A percentile compares a stretch with the other conserved stretches of the same genome.
These are phyloP conservation scores for Ditula angustiorana DNA, from an alignment of 2,888 invertebrate genomes.

Conservation along the genomic window DNA sequence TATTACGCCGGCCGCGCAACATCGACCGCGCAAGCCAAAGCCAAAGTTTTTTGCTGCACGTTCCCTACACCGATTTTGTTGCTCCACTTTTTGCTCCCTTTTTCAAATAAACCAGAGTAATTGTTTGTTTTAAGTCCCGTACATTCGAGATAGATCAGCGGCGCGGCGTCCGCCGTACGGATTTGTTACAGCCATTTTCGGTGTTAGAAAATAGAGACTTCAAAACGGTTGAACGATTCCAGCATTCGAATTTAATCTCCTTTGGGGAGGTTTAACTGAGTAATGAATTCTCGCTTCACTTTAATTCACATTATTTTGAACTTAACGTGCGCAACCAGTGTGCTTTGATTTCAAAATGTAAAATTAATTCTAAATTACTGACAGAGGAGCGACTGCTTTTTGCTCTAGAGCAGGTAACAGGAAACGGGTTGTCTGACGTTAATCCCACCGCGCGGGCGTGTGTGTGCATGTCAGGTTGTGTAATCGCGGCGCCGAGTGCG, in stretches of 20 bases:
- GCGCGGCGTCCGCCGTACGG: constrained; percentile 60
- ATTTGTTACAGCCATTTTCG: constrained; percentile 79
- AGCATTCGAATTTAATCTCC: constrained; percentile 52
- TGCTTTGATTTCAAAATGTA: constrained; percentile 69
- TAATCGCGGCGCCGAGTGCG: constrained; percentile 68
- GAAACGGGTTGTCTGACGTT: constrained; percentile 82
- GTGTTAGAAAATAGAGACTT: constrained; percentile 77
- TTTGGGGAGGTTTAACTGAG: constrained; percentile 38
- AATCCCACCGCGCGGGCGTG: constrained; percentile 65
- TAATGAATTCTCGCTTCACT: constrained; percentile 45
- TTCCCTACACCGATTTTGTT: constrained; percentile 82
- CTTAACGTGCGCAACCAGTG: constrained; percentile 38
- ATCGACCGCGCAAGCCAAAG: constrained; percentile 63
- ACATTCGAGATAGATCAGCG: constrained; percentile 77
- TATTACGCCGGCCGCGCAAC: constrained; percentile 69
- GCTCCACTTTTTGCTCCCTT: constrained; percentile 79
- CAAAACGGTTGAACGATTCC: constrained; percentile 69
- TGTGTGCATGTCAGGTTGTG: constrained; percentile 66
- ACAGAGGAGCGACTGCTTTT: constrained; percentile 67
- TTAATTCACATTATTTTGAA: constrained; percentile 41
- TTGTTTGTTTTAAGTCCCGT: constrained; percentile 83
- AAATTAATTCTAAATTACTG: constrained; percentile 80
- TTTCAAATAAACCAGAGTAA: constrained; percentile 83
- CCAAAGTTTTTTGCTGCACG: constrained; percentile 76
- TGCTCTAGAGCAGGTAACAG: constrained; percentile 81